phyloP scores from a whole-genome alignment of 2,888 invertebrate species.

The Agrotis segetum region DNA sequence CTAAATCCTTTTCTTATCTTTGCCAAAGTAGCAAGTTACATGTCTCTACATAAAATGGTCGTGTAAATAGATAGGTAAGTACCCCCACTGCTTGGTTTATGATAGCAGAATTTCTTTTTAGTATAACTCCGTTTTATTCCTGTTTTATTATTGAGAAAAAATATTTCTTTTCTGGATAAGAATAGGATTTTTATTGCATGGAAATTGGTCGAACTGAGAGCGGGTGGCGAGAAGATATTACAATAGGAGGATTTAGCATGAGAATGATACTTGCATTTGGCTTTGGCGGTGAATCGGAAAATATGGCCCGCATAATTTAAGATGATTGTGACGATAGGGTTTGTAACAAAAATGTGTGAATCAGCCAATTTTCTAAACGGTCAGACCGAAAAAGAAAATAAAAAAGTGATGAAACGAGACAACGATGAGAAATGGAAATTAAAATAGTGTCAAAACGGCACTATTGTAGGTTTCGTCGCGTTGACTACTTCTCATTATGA shows the following conservation, averaged over 20 bases:
- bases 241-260: neutral
- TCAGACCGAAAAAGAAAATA: neutral
- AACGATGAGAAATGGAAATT: no score
- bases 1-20: constrained; percentile 40
- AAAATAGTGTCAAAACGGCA: no score
- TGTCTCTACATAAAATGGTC: constrained; percentile 52
- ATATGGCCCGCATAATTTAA: neutral
- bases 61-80: constrained; percentile 53
- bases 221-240: constrained; percentile 12
- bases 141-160: constrained; percentile 71
- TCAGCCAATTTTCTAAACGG: neutral
- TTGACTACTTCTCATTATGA: no score
- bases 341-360: neutral
- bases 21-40: constrained; percentile 1
- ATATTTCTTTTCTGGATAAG: constrained; percentile 59
- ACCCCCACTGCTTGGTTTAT: constrained; percentile 71
- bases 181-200: constrained; percentile 54
- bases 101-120: constrained; percentile 66
- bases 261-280: constrained; percentile 16
- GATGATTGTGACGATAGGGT: neutral
- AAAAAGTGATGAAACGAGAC: no score
- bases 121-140: constrained; percentile 73
- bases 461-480: no score
- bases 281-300: neutral
- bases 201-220: constrained; percentile 43